Conservation (phyloP, 2,888 invertebrate genomes). For the Ennomos fuscantarius region DNA sequence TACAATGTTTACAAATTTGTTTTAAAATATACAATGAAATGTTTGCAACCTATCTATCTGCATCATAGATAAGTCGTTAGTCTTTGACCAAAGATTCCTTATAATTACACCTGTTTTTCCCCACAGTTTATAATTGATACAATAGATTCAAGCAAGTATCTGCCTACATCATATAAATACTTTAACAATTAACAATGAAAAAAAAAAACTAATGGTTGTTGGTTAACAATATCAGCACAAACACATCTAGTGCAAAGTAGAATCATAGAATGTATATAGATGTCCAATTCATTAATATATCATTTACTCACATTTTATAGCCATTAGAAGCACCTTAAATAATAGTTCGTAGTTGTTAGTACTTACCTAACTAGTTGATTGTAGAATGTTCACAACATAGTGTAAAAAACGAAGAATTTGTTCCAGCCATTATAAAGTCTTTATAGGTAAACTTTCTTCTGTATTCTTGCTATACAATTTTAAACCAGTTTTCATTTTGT, state of each 20-base stretch:
- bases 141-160: constrained; percentile 20
- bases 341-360: too few species aligned
- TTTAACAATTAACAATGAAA: constrained; percentile 1
- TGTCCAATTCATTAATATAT: too few species aligned
- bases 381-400: not conserved
- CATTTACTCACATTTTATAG: too few species aligned
- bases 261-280: too few species aligned
- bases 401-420: constrained; percentile 3
- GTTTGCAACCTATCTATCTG: not conserved
- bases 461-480: not conserved
- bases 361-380: not conserved
- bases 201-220: not conserved
- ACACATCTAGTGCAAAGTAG: too few species aligned
- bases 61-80: not conserved
- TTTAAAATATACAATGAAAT: too few species aligned
- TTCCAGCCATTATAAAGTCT: not conserved
- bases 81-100: constrained; percentile 15
- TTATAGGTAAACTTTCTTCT: not conserved
- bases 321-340: too few species aligned
- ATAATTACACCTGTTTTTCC: constrained; percentile 17
- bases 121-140: constrained; percentile 15
- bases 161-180: not conserved
- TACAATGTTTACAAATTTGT: too few species aligned
- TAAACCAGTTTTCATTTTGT: not conserved
- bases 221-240: not conserved